Percentiles rank a stretch among this genome's conserved stretches.
These are phyloP conservation scores for Hylomyscus alleni DNA, from an alignment of 2,797 vertebrate species.

Conservation along the genomic window DNA sequence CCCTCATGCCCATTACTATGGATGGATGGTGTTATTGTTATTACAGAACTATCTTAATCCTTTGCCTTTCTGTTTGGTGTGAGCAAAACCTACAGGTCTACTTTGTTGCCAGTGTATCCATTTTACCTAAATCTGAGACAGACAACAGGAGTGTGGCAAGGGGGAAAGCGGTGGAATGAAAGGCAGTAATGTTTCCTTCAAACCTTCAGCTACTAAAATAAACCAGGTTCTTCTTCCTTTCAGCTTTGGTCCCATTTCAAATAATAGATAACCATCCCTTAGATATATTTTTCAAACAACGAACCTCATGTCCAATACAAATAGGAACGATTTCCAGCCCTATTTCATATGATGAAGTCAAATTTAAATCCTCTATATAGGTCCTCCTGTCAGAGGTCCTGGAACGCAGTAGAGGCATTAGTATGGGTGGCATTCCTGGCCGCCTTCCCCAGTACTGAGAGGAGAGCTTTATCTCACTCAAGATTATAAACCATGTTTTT, in stretches of 20 bases:
- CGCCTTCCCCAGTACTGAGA: neutral
- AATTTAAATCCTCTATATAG: neutral
- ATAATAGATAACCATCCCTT: neutral
- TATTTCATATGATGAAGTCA: neutral
- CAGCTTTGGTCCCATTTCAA: neutral
- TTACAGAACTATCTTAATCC: too few relatives aligned
- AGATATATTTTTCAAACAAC: neutral
- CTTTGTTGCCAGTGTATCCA: neutral
- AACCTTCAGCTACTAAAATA: neutral
- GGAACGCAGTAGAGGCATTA: neutral
- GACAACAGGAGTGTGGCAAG: neutral
- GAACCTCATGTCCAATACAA: neutral
- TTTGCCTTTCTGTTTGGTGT: neutral
- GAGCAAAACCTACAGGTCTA: neutral
- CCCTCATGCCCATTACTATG: neutral
- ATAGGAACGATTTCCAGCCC: neutral
- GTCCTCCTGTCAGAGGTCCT: neutral
- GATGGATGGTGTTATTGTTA: too few relatives aligned
- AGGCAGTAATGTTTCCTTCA: neutral
- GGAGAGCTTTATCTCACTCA: neutral
- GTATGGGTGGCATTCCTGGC: neutral
- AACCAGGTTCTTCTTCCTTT: neutral
- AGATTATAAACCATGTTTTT: neutral
- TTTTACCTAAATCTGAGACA: neutral
- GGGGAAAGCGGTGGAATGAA: neutral